Base-by-base conservation (phyloP, 2,888 invertebrate species). In the Serripes groenlandicus region DNA sequence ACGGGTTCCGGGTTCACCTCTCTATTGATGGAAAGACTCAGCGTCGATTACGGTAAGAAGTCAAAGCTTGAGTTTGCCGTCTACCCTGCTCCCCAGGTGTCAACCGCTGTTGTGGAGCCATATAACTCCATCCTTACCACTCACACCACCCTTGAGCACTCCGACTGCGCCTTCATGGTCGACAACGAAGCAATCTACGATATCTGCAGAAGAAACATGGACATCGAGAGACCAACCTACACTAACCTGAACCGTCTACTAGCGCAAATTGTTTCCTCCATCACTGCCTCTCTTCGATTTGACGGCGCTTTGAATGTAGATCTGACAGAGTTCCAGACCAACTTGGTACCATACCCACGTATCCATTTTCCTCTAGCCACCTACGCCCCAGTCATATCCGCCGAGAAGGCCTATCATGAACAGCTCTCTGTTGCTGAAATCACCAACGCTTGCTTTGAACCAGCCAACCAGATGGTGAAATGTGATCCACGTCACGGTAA, bases 331-430 rank as follows among this genome's bases (percentile, higher is more conserved):
- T n/a, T n/a, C n/a, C 95, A 95, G 91, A 94, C 94, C 68, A 94
- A 95, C 88, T 90, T 95, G 90, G 94, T 94, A 70, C 93, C 93
- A 11, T 93, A 93, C 85, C 93, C 93, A 87, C 89, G 91, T 70
- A 98, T 99, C 90, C 98, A 98, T 94, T 98, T 97, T 95, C 98
- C 98, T n/a, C 84, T 89, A 78, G 95, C 84, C 97, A 95, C 98
- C 18, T 98, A 98, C 94, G 98, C 98, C 49, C 98, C 98, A 34
- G 97, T 98, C 93, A 98, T 98, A 95, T 98, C 98, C 0, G 97
- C 98, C 82, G 98, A 98, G 95, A 98, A 98, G 95, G 98, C 98
- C 18, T 98, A 87, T 81, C 87, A 98, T 94, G 98, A 98, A 95
- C 98, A 98, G 79, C 83, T 92, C 42, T 88, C 91, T 4, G 91